Evolutionary conservation across 2,888 invertebrate species (phyloP).

Genomic region (Abrostola triplasia): DNA sequence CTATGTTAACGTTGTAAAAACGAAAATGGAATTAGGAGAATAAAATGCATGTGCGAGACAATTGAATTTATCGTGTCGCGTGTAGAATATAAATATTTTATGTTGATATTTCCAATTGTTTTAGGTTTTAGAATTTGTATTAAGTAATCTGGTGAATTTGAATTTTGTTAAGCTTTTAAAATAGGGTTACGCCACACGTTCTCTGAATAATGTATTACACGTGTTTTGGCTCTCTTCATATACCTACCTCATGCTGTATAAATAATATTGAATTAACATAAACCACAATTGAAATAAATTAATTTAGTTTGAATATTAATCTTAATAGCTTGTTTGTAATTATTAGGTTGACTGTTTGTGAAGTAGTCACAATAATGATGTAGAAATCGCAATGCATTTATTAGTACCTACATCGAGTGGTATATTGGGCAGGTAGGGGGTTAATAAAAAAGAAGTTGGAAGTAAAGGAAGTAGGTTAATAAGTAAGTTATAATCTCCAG

Average conservation of each 20-base stretch:
- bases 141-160: not conserved
- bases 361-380: too few species aligned
- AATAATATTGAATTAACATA: not conserved
- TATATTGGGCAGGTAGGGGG: too few species aligned
- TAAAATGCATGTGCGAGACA: slow-evolving; percentile 4
- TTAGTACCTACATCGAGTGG: too few species aligned
- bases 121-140: slow-evolving; percentile 2
- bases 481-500: not conserved
- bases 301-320: too few species aligned
- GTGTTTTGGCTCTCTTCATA: not conserved
- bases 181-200: not conserved
- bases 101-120: slow-evolving; percentile 5
- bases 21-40: not conserved
- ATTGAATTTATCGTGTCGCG: slow-evolving; percentile 7
- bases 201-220: not conserved
- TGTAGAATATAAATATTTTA: slow-evolving; percentile 5
- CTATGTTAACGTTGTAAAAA: slow-evolving; percentile 1
- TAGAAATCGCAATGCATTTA: too few species aligned
- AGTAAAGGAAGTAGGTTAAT: not conserved
- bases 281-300: too few species aligned
- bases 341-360: too few species aligned
- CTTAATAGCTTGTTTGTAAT: too few species aligned
- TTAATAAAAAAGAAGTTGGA: too few species aligned
- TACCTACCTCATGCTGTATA: not conserved
- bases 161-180: not conserved